phyloP scores from a whole-genome alignment of 1,140 invertebrate genomes.

The Drosophila sulfurigaster region DNA sequence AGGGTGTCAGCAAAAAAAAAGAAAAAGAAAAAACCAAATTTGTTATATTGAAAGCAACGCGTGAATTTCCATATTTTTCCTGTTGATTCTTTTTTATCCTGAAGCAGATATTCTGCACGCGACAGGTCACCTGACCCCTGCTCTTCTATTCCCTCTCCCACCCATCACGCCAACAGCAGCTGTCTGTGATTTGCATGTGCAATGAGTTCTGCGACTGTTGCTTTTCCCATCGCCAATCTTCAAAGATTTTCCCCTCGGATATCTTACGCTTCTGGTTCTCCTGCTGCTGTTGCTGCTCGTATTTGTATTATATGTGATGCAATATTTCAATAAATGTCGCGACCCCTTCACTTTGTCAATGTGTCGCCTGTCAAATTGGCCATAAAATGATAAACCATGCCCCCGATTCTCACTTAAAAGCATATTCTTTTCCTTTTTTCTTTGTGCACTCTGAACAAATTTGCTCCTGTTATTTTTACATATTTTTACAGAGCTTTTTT shows the following conservation, averaged over 20 bases:
- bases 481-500: constrained; percentile 2
- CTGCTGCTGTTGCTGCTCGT: too few relatives aligned
- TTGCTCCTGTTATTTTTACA: constrained; percentile 33
- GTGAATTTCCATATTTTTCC: constrained; percentile 59
- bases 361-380: constrained; percentile 66
- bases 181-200: constrained; percentile 30
- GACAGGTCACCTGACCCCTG: constrained; percentile 20
- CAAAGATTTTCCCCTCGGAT: constrained; percentile 2
- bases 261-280: constrained; percentile 21
- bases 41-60: constrained; percentile 67
- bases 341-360: constrained; percentile 46
- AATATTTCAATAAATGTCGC: constrained; percentile 68
- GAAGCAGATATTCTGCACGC: constrained; percentile 14
- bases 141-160: not conserved
- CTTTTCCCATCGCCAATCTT: constrained; percentile 13
- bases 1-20: constrained; percentile 35
- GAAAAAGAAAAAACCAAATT: constrained; percentile 39
- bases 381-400: constrained; percentile 56
- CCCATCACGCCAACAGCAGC: not conserved
- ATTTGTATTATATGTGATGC: constrained; percentile 25
- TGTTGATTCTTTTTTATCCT: constrained; percentile 24
- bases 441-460: constrained; percentile 44
- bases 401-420: constrained; percentile 3
- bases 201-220: constrained; percentile 23
- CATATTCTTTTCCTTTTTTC: constrained; percentile 33